These are phyloP conservation scores for Piaya cayana DNA, from an alignment of 2,113 vertebrate species.

Conservation along the genomic window DNA sequence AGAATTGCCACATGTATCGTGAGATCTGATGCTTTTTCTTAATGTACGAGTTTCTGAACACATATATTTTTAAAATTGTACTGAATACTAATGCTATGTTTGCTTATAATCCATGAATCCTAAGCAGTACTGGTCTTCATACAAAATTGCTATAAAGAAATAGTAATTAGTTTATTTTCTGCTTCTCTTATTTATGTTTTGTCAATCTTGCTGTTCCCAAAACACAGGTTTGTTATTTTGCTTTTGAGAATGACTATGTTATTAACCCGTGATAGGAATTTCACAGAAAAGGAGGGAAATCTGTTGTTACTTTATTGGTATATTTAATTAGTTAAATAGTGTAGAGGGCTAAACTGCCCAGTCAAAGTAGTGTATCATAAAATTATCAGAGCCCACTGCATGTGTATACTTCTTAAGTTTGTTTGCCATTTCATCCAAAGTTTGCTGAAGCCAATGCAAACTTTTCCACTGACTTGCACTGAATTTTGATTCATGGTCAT, in stretches of 20 bases:
- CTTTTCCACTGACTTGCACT: neutral
- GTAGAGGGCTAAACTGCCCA: neutral
- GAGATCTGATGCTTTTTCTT: neutral
- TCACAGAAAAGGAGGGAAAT: neutral
- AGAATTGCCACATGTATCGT: neutral
- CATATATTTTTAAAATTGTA: neutral
- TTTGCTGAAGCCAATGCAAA: neutral
- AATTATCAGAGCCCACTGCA: neutral
- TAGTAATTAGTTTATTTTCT: neutral
- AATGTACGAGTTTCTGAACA: neutral
- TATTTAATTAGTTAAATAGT: neutral
- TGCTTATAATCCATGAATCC: neutral
- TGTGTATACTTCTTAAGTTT: neutral
- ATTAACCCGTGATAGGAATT: neutral
- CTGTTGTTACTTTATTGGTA: neutral
- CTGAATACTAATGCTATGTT: neutral
- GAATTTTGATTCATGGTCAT: neutral
- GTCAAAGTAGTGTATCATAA: neutral
- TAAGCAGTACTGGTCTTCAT: neutral
- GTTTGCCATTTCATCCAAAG: neutral
- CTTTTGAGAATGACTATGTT: neutral
- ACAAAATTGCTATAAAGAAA: neutral
- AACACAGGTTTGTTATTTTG: neutral
- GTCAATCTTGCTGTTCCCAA: neutral
- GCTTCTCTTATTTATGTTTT: constrained; percentile 18